Conservation (phyloP, 1,140 invertebrate species). For the Polyergus mexicanus region DNA sequence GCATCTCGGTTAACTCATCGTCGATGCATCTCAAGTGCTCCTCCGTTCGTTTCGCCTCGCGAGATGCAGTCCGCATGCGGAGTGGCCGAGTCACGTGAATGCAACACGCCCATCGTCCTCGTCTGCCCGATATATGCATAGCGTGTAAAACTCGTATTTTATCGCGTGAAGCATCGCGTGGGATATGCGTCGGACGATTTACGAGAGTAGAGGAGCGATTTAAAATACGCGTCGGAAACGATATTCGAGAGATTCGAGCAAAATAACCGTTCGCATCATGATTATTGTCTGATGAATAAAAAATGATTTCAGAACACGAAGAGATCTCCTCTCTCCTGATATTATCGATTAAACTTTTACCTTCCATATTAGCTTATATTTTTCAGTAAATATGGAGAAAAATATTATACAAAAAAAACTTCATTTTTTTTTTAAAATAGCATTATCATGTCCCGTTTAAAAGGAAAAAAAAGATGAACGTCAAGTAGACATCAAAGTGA, state of each 20-base stretch:
- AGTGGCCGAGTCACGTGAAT: constrained; percentile 42
- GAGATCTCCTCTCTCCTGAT: neutral
- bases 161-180: constrained; percentile 54
- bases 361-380: neutral
- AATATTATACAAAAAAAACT: too few species aligned
- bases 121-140: constrained; percentile 63
- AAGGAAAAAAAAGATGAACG: neutral
- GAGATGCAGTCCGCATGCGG: constrained; percentile 49
- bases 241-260: constrained; percentile 34
- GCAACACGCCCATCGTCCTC: constrained; percentile 56
- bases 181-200: constrained; percentile 60
- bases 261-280: constrained; percentile 6
- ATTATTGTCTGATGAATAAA: constrained; percentile 9
- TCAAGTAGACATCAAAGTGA: neutral
- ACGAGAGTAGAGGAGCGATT: constrained; percentile 53
- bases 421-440: too few species aligned
- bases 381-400: neutral
- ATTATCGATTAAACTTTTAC: neutral
- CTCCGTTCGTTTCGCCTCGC: constrained; percentile 52
- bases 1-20: constrained; percentile 34
- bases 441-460: neutral
- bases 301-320: neutral
- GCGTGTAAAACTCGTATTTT: constrained; percentile 69
- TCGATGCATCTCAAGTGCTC: constrained; percentile 57
- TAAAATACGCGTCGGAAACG: constrained; percentile 12